phyloP scores from a whole-genome alignment of 2,113 vertebrate species.

The Ivindomyrus marchei region DNA sequence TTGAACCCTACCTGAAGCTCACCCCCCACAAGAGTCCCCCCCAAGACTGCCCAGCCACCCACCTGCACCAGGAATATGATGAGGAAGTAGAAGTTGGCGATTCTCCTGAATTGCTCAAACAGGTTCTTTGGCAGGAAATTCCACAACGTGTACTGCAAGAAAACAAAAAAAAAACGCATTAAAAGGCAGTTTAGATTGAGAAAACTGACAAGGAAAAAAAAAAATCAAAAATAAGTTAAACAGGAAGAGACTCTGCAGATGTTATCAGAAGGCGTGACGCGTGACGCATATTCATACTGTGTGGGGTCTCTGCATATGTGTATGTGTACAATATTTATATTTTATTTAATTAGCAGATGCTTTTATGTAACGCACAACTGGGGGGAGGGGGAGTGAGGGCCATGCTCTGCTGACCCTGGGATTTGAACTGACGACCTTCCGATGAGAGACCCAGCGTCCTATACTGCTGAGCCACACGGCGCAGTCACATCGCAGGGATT shows the following conservation, averaged over 20 bases:
- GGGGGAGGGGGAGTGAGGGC: background rate
- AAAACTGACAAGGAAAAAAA: background rate
- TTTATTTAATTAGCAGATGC: background rate
- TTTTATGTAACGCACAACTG: background rate
- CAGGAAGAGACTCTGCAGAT: too few species aligned
- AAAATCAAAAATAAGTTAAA: background rate
- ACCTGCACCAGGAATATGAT: conserved; percentile 99
- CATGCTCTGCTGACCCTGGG: background rate
- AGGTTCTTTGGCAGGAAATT: conserved; percentile 99
- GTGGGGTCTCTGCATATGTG: background rate
- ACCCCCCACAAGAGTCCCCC: background rate
- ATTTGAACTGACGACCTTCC: background rate
- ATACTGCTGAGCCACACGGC: background rate
- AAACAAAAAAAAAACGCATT: background rate
- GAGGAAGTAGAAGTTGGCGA: conserved; percentile 99
- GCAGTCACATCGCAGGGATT: background rate
- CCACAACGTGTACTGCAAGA: conserved; percentile 88
- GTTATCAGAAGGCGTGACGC: background rate
- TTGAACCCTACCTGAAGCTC: conserved; percentile 5
- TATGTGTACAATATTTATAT: background rate
- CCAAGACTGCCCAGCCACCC: conserved; percentile 40
- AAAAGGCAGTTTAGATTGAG: background rate
- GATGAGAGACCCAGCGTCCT: background rate
- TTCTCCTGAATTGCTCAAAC: conserved; percentile 98
- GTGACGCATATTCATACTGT: background rate